Base-by-base conservation (phyloP, 2,888 invertebrate species). In the Drosophila austrosaltans region DNA sequence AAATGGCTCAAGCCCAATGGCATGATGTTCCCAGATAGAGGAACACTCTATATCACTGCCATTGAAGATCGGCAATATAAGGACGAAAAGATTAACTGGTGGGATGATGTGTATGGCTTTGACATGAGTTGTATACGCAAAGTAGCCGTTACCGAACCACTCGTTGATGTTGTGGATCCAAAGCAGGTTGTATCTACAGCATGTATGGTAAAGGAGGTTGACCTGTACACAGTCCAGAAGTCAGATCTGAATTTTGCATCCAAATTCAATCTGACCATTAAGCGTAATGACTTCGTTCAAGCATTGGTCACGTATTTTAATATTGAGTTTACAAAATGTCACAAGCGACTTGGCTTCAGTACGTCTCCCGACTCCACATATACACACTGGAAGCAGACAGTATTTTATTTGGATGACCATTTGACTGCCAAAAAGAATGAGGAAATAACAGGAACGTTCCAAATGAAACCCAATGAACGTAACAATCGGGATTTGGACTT, bases 1-100 rank as follows among this genome's bases (percentile, higher is more conserved):
- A 99, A 99, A 93, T 99, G 99, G 99, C 95, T 99, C 56, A 95
- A 95, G 79, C 94, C 96, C 1, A 97, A 96, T 89, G 99, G 99
- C 67, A 95, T 98, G 94, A 94, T 99, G 86, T 98, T 99, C 93
- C 99, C 99, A 0, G 98, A 95, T 91, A 95, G 96, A 90, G 99
- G 99, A 77, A 98, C 98, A 1, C 93, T 99, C 53, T 99, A 97
- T 93, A 96, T 99, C 65, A 97, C 97, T 75, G 97, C 96, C 25
- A 97, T 97, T 70, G 97, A 98, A 93, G 99, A 99, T 93, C 95
- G 99, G 22, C 99, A 99, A 93, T 99, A 99, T 93, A 99, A 99
- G 93, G 99, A 99, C 91, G 99, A 99, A 93, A 99, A 99, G 93
- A 99, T 99, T 85, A 99, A 99, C 93, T 99, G 99, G 99, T 99